A percentile compares a stretch with the other conserved stretches of the same genome.
Evolutionary conservation across 2,113 vertebrate genomes (phyloP).

Genomic region (Nyctibius bracteatus): DNA sequence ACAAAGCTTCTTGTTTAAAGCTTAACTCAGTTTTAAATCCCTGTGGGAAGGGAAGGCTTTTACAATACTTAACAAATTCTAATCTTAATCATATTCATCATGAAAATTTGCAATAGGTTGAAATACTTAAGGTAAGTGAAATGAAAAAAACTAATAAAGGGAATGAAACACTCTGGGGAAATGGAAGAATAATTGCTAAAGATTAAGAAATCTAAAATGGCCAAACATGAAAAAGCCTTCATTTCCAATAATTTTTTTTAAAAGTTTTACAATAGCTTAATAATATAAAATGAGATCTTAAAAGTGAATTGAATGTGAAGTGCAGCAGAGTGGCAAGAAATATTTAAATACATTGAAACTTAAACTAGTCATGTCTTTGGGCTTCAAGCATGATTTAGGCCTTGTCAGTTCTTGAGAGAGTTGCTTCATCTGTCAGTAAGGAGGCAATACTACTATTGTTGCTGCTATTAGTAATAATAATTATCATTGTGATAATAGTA

Average conservation of each 20-base stretch:
- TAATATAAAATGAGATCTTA: not conserved
- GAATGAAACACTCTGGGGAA: slow-evolving; percentile 17
- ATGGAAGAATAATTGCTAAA: slow-evolving; percentile 47
- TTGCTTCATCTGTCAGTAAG: not conserved
- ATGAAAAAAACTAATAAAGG: slow-evolving; percentile 51
- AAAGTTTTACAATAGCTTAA: slow-evolving; percentile 17
- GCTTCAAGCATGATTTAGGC: not conserved
- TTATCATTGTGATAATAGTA: not conserved
- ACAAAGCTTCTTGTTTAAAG: not conserved
- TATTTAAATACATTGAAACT: slow-evolving; percentile 7
- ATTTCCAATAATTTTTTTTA: slow-evolving; percentile 23
- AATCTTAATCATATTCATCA: slow-evolving; percentile 54
- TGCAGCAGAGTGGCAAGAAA: not conserved
- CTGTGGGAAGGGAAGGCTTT: slow-evolving; percentile 18
- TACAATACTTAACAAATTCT: slow-evolving; percentile 49
- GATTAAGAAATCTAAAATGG: slow-evolving; percentile 38
- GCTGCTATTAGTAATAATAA: not conserved
- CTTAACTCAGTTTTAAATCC: slow-evolving; percentile 44
- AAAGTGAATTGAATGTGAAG: slow-evolving; percentile 10
- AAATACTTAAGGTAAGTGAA: slow-evolving; percentile 43
- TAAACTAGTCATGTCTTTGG: not conserved
- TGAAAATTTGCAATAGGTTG: slow-evolving; percentile 52
- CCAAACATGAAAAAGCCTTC: not conserved
- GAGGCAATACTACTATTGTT: not conserved
- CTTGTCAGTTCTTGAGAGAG: not conserved